Evolutionary conservation across 2,797 vertebrate species (phyloP).

Genomic region (Platyrinchus mystaceus): DNA sequence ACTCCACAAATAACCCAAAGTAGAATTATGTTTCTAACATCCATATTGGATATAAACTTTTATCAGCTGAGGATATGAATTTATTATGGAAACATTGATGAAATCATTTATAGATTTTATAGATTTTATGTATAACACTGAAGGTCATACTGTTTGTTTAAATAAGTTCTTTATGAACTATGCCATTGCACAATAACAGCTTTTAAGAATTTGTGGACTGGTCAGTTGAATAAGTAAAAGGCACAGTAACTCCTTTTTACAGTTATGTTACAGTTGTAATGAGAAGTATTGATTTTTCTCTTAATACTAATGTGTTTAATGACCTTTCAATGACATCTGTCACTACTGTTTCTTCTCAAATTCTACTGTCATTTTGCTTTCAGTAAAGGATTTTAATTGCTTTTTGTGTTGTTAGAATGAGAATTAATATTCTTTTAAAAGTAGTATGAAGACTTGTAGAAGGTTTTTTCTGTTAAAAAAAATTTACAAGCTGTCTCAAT

Average conservation of each 20-base stretch:
- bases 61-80: neutral
- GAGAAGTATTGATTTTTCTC: constrained; percentile 25
- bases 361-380: neutral
- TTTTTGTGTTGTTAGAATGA: neutral
- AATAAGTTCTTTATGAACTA: neutral
- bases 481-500: neutral
- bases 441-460: neutral
- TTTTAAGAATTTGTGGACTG: neutral
- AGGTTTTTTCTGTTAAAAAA: neutral
- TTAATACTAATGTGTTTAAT: constrained; percentile 24
- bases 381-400: constrained; percentile 1
- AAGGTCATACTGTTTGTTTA: neutral
- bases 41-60: neutral
- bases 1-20: neutral
- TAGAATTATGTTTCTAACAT: neutral
- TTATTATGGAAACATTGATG: neutral
- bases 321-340: constrained; percentile 37
- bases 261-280: constrained; percentile 31
- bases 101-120: neutral
- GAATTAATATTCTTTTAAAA: neutral
- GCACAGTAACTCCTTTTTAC: neutral
- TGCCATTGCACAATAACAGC: neutral
- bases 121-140: neutral
- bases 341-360: constrained; percentile 30
- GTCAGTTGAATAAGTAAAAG: constrained; percentile 6